These are phyloP conservation scores for Ptilonorhynchus violaceus DNA, from an alignment of 2,113 vertebrate species.

Conservation along the genomic window DNA sequence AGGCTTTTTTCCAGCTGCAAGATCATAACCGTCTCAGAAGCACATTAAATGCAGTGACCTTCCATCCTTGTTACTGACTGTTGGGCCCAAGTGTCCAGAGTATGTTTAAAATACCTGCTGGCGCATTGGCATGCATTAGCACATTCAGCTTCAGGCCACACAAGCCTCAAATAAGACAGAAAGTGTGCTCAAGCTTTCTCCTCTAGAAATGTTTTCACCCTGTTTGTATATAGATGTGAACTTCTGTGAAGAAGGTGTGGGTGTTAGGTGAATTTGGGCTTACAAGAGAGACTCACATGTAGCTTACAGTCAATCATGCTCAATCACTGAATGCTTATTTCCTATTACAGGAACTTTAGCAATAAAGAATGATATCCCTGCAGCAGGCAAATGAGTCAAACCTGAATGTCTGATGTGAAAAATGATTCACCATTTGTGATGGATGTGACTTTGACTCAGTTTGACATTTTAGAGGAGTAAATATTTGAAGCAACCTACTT, in stretches of 20 bases:
- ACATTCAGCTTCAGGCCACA: not conserved
- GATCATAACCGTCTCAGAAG: not conserved
- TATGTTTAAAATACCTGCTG: not conserved
- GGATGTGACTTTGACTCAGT: not conserved
- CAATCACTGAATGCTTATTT: not conserved
- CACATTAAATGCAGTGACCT: slow-evolving; percentile 9
- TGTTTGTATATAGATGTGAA: not conserved
- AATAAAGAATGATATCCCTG: not conserved
- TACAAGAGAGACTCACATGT: not conserved
- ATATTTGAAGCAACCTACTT: slow-evolving; percentile 19
- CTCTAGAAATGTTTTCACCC: not conserved
- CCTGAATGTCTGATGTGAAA: not conserved
- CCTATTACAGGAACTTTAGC: not conserved
- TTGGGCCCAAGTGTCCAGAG: not conserved
- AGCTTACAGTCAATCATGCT: not conserved
- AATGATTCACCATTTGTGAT: slow-evolving; percentile 2
- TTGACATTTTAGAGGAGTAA: slow-evolving; percentile 1
- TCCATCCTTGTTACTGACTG: not conserved
- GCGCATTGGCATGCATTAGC: not conserved
- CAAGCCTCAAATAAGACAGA: not conserved
- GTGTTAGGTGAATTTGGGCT: not conserved
- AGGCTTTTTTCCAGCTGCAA: not conserved
- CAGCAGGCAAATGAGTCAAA: not conserved
- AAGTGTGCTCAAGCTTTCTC: not conserved
- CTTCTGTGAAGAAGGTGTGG: not conserved